Evolutionary conservation across 1,140 invertebrate species (phyloP), one percentile per base, ranked within the genome.

Genomic region (Lordiphosa stackelbergi): DNA sequence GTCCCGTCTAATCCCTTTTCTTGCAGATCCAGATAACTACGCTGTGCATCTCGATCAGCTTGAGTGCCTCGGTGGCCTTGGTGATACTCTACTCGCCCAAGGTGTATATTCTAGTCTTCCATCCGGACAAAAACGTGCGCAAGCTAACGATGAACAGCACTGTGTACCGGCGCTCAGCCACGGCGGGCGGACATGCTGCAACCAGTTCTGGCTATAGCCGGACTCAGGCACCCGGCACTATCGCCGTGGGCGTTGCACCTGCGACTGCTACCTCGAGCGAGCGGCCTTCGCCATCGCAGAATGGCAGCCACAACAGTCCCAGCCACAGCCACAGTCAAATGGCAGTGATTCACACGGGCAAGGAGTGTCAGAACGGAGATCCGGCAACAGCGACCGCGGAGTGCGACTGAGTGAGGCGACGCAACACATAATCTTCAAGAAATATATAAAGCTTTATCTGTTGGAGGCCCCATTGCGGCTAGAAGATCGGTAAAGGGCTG

Each of bases 1-100:
- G 11, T 24, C 11, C 10, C 19, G 6, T 37, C 7, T 36, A 2
- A 24, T 22, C 22, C 35, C 19, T 47, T 22, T 38, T 8, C 11
- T 48, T 72, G 28, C 70, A 88, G 92, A 92, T 95, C 43, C 93
- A 95, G 85, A 92, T 94, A 61, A 92, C 93, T 10, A 94, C 92
- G 51, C 89, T 95, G 87, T 94, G 93, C 75, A 93, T 95, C 88
- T 94, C 93, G 60, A 91, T 95, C 61, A 94, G 91, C 73, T 90
- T 95, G 48, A 94, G 93, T 69, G 94, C 94, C 9, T 92, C 92
- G 1, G 94, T 95, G 9, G 93, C 92, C 1, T 89, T 95, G 0
- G 91, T 92, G 12, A 95, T 94, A 74, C 89, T 95, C 0, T 95
- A 95, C 87, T 91, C 91, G 2, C 94, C 94, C 1, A 95, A 95